A percentile compares a stretch with the other conserved stretches of the same genome.
Evolutionary conservation across 2,113 vertebrate species (phyloP).

Genomic region (Cavia aperea): DNA sequence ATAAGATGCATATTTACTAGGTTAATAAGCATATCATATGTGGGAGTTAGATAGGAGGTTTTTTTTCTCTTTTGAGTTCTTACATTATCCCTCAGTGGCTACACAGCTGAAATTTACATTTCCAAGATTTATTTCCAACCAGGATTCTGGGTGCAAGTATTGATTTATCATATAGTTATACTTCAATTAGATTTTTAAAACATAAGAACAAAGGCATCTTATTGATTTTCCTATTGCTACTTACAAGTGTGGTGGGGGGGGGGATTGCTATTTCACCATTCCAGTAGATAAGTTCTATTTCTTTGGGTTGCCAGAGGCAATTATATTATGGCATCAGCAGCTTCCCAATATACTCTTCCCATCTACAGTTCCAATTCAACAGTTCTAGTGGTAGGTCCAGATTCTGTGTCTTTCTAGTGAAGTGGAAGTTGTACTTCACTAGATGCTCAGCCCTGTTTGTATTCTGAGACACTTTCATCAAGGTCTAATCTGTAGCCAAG

Average conservation of each 20-base stretch:
- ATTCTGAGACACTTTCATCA: not conserved
- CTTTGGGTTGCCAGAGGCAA: not conserved
- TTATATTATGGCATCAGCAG: not conserved
- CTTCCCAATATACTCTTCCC: not conserved
- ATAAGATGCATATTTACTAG: not conserved
- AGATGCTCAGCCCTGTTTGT: not conserved
- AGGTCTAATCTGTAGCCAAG: not conserved
- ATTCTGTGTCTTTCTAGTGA: not conserved
- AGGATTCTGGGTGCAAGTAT: not conserved
- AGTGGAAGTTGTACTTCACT: rapidly evolving
- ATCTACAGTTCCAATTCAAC: not conserved
- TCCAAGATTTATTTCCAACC: not conserved
- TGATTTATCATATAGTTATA: not conserved
- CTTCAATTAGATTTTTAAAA: not conserved
- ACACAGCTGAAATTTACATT: not conserved
- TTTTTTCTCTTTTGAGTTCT: not conserved
- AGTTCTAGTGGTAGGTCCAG: not conserved
- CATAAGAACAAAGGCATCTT: not conserved
- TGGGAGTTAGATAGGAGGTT: not conserved
- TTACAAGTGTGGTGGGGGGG: not conserved
- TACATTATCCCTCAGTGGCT: not conserved
- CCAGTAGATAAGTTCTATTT: not conserved
- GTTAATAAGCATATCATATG: not conserved
- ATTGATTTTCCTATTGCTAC: not conserved
- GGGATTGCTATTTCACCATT: not conserved